Conservation (phyloP, 1,140 invertebrate genomes). For the Hypsibius dujardini region DNA sequence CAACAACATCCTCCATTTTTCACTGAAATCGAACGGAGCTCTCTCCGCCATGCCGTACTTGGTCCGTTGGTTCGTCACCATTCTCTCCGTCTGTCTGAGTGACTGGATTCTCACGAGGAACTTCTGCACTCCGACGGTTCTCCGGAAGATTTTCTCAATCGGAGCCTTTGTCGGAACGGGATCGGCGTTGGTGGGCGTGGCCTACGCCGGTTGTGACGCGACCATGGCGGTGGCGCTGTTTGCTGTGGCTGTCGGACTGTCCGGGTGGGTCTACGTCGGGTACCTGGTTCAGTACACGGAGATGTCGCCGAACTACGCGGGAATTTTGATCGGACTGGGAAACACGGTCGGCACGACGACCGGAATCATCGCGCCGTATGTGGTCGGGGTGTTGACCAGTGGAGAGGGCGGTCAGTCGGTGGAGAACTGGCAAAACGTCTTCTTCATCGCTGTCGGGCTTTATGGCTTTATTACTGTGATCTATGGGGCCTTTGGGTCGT, state of each 20-base stretch:
- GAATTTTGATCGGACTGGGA: conserved; percentile 21
- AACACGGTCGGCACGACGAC: conserved; percentile 17
- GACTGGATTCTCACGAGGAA: background rate
- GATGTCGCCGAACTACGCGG: conserved; percentile 19
- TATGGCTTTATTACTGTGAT: conserved; percentile 9
- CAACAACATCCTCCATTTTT: conserved; percentile 1
- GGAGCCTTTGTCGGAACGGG: background rate
- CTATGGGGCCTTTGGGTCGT: background rate
- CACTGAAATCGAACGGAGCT: conserved; percentile 47
- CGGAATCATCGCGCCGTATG: conserved; percentile 21
- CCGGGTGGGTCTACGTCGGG: conserved; percentile 21
- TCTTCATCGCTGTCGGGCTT: conserved; percentile 18
- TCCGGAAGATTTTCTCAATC: background rate
- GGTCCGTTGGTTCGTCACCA: background rate
- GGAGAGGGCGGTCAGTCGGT: background rate
- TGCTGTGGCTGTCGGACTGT: conserved; percentile 14
- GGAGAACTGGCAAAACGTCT: conserved; percentile 17
- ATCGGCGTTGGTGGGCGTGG: conserved; percentile 1
- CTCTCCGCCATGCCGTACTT: conserved; percentile 67
- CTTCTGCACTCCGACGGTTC: background rate
- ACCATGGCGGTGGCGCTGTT: conserved; percentile 11
- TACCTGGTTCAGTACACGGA: conserved; percentile 19
- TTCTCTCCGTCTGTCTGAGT: background rate
- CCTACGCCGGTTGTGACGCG: conserved; percentile 17
- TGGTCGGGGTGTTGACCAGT: conserved; percentile 20